Evolutionary conservation across 2,797 vertebrate genomes (phyloP).

Genomic region (Poeciliopsis turneri): DNA sequence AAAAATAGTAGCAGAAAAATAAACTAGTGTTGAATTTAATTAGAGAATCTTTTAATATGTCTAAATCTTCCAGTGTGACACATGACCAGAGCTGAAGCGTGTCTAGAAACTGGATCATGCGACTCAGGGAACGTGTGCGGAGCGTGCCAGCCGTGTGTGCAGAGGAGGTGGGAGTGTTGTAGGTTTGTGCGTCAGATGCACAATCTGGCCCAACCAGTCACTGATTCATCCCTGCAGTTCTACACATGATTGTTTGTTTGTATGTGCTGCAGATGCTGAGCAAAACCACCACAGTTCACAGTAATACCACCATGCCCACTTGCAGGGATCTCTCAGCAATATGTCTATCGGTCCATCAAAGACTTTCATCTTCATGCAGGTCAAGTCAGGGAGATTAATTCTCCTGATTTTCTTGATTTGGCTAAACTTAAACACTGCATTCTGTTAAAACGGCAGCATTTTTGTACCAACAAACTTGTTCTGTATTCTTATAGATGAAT

Average conservation of each 20-base stretch:
- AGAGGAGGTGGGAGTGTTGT: slow-evolving; percentile 20
- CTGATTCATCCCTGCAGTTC: slow-evolving; percentile 42
- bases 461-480: slow-evolving; percentile 10
- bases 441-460: slow-evolving; percentile 14
- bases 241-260: slow-evolving; percentile 30
- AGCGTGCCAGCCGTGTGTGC: slow-evolving; percentile 55
- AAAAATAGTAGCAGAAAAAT: neutral
- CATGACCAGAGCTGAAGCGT: slow-evolving; percentile 48
- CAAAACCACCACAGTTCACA: slow-evolving; percentile 60
- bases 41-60: neutral
- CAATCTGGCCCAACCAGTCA: slow-evolving; percentile 54
- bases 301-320: slow-evolving; percentile 40
- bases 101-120: slow-evolving; percentile 32
- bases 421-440: slow-evolving; percentile 29
- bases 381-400: slow-evolving; percentile 26
- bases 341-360: slow-evolving; percentile 50
- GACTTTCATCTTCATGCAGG: slow-evolving; percentile 58
- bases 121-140: slow-evolving; percentile 51
- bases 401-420: slow-evolving; percentile 29
- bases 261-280: slow-evolving; percentile 29
- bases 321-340: slow-evolving; percentile 70
- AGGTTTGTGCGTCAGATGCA: slow-evolving; percentile 25
- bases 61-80: slow-evolving; percentile 18
- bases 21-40: neutral
- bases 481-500: neutral